Evolutionary conservation across 1,140 invertebrate genomes (phyloP), one percentile per base, ranked within the genome.

Genomic region (Drosophila setifemur): DNA sequence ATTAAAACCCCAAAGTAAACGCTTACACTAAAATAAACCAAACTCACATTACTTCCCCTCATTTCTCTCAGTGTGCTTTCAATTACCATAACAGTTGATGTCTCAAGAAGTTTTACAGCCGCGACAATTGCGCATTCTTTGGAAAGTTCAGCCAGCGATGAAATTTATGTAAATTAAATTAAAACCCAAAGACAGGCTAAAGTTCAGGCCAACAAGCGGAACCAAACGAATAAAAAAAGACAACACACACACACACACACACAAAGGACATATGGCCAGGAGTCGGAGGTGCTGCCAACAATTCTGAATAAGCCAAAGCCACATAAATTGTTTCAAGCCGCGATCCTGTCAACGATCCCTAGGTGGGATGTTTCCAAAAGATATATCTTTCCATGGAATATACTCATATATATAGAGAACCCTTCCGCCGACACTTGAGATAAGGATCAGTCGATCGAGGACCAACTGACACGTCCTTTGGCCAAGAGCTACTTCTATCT

Each of bases 131-230:
- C 39, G 44, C 64, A 49, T 68, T 68, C 64, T 49, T 49, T 26
- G 64, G 42, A 68, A 48, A 68, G 50, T 19, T 31, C 79, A 83
- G 79, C 79, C 52, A 85, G 70, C 70, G 67, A 86, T 85, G 81
- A 85, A 85, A 85, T 85, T 85, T 85, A 85, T 85, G 79, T 63
- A 85, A 86, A 85, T 86, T 79, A 55, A 85, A 85, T 79, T 63
- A 79, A 54, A 69, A 42, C 14, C 44, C 31, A 70, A 43, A 37
- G 29, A 42, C n/a, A n/a, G n/a, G n/a, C n/a, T 50, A 58, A 83
- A 75, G 74, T 79, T 79, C 6, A 1, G 26, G 3, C 25, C 74
- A 86, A 85, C 55, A 48, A 85, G 79, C 79, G 79, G 82, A 85
- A 85, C 77, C 66, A 49, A 37, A n/a, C 26, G n/a, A n/a, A n/a